Base-by-base conservation (phyloP, 2,888 invertebrate genomes). In the Harpalus rubripes region DNA sequence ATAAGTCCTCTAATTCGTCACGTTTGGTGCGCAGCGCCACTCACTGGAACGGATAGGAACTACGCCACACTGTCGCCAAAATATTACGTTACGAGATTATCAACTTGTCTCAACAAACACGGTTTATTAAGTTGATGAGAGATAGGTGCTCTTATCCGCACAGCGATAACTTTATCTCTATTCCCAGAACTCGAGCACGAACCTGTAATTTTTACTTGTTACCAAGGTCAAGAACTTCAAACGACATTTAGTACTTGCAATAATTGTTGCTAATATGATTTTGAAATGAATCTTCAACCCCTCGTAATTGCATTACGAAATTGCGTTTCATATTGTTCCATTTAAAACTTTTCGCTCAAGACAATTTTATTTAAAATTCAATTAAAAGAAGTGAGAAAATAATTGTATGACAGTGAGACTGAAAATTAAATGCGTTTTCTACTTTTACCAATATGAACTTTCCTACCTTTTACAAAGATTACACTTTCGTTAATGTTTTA, bases 1-100 rank as follows among this genome's bases (percentile, higher is more conserved):
- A 76, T 76, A 76, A 76, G 15, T 32, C n/a, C 18, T 78, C 26
- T 78, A 58, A 78, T 78, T 78, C 41, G 78, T 78, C 39, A 78
- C 58, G 74, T 76, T 76, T 76, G 39, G 56, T 26, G 52, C 76
- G 26, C 56, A 68, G 39, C 26, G 26, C 63, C 26, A 26, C 39
- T 32, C 68, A 39, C n/a, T 32, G 68, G 68, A 68, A 68, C 68
- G 68, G 22, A 68, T 32, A 68, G 68, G 68, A 68, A 68, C 68
- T 68, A 68, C 68, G 68, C 68, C 8, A 26, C 7, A 26, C 12
- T 68, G 68, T 68, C 68, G 68, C 68, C 39, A 39, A 68, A 68
- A 68, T 39, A 68, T 68, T 39, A 68, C 68, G 68, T 68, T 68
- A 68, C 68, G 68, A 15, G 68, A 68, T 39, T 39, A 68, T 68